phyloP scores from a whole-genome alignment of 2,888 invertebrate genomes.

The Atethmia centrago region DNA sequence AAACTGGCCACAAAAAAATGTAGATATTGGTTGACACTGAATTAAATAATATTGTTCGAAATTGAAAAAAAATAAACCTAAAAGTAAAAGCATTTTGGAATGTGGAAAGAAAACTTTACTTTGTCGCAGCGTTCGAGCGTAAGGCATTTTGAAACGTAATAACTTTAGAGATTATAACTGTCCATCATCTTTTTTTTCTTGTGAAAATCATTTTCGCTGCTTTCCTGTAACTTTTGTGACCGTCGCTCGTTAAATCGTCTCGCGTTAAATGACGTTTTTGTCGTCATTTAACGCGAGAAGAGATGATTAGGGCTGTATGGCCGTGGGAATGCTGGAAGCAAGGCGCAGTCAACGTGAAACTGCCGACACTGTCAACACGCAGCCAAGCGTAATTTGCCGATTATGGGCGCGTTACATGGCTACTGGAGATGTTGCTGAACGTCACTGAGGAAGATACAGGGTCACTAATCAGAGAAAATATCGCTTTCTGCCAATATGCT shows the following conservation, averaged over 20 bases:
- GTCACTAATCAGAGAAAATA: no score
- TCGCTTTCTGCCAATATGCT: no score
- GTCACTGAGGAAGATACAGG: no score
- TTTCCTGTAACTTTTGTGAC: neutral
- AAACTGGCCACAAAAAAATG: no score
- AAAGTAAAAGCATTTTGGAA: neutral
- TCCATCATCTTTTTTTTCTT: neutral
- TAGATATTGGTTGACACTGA: neutral
- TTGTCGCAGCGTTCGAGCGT: neutral
- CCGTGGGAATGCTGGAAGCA: no score
- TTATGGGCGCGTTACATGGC: no score
- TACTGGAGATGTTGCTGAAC: no score
- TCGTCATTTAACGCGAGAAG: neutral
- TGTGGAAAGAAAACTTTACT: neutral
- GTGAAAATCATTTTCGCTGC: neutral
- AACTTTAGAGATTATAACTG: neutral
- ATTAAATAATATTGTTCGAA: neutral
- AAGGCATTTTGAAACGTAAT: neutral
- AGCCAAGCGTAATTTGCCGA: no score
- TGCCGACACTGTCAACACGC: no score
- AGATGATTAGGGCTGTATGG: neutral
- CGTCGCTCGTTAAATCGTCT: no score
- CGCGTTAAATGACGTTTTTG: no score
- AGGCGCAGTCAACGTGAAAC: no score
- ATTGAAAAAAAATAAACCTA: neutral